Conservation (phyloP, 2,888 invertebrate species). For the Eledona agricola region DNA sequence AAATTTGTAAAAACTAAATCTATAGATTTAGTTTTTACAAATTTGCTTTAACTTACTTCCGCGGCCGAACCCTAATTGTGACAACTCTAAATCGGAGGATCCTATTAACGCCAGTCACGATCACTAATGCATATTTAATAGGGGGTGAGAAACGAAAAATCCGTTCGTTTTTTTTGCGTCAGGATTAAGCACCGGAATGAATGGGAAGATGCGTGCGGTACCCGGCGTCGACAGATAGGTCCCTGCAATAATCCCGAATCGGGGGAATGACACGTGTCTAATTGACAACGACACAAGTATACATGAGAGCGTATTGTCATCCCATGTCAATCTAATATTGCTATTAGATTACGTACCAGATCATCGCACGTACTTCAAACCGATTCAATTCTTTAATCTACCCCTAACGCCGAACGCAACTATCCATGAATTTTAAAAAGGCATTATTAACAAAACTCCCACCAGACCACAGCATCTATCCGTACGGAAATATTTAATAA, state of each 20-base stretch:
- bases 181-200: too few relatives aligned
- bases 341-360: constrained; percentile 56
- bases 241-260: constrained; percentile 42
- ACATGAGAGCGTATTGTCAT: constrained; percentile 50
- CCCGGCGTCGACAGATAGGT: constrained; percentile 18
- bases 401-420: constrained; percentile 31
- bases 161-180: too few relatives aligned
- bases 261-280: constrained; percentile 49
- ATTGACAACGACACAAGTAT: constrained; percentile 53
- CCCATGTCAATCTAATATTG: constrained; percentile 55
- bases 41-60: too few relatives aligned
- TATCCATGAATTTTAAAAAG: constrained; percentile 38
- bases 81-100: too few relatives aligned
- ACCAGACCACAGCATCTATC: constrained; percentile 12
- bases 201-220: constrained; percentile 21
- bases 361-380: constrained; percentile 46
- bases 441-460: constrained; percentile 29
- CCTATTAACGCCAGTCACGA: too few relatives aligned
- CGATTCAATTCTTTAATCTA: constrained; percentile 40
- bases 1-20: too few relatives aligned
- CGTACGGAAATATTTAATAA: constrained; percentile 25
- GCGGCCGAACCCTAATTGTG: too few relatives aligned
- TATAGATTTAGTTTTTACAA: too few relatives aligned
- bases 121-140: too few relatives aligned
- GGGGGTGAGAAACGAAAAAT: too few relatives aligned